phyloP scores from a whole-genome alignment of 1,140 invertebrate genomes.

The Aphaenogaster floridana region DNA sequence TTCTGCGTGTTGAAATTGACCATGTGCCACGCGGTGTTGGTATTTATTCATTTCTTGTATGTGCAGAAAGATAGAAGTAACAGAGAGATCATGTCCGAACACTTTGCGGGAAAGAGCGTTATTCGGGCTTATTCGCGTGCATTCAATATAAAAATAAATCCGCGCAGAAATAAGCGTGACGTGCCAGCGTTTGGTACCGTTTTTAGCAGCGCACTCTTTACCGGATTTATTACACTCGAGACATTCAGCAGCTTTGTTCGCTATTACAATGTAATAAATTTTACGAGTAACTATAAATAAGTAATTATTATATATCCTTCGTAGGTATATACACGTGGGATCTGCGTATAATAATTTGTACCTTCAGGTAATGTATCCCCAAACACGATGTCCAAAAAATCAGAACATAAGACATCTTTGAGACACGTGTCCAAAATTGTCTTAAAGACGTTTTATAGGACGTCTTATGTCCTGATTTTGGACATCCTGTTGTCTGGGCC shows the following conservation, averaged over 20 bases:
- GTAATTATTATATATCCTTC: neutral
- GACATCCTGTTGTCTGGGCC: no score
- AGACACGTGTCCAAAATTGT: no score
- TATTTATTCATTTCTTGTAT: neutral
- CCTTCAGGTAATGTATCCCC: neutral
- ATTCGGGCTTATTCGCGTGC: neutral
- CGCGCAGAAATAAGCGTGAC: conserved; percentile 29
- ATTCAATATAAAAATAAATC: conserved; percentile 36
- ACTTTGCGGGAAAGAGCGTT: neutral
- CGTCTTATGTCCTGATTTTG: no score
- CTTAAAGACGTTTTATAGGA: no score
- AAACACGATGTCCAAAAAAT: no score
- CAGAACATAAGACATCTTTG: no score
- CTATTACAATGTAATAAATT: neutral
- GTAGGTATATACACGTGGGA: neutral
- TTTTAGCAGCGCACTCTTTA: neutral
- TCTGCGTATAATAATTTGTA: neutral
- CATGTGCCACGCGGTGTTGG: no score
- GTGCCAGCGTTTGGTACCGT: neutral
- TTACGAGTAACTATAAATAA: neutral
- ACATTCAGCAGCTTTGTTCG: neutral
- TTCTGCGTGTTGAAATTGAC: neutral
- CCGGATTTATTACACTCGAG: neutral
- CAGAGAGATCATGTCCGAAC: neutral
- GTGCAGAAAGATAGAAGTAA: neutral